Evolutionary conservation across 2,113 vertebrate genomes (phyloP).

Genomic region (Syngnathus typhle): DNA sequence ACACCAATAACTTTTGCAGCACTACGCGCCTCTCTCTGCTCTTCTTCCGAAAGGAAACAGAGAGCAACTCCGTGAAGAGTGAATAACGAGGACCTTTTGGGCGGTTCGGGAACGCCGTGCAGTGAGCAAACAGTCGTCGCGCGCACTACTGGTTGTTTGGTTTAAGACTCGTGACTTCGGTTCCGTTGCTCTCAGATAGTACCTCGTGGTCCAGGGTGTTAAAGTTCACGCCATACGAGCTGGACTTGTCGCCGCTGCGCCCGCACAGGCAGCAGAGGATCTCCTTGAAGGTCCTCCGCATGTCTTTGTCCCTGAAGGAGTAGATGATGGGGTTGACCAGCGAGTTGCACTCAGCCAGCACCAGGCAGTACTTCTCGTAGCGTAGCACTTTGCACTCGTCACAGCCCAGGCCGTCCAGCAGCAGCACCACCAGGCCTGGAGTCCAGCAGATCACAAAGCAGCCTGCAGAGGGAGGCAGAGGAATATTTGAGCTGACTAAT

Average conservation of each 20-base stretch:
- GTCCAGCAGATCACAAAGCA: constrained; percentile 82
- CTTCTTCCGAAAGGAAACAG: too few species aligned
- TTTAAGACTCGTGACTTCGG: constrained; percentile 22
- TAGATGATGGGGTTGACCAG: constrained; percentile 74
- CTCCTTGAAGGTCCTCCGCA: constrained; percentile 65
- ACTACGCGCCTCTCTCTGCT: too few species aligned
- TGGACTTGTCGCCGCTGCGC: rapidly evolving
- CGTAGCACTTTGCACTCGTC: constrained; percentile 26
- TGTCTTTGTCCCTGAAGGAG: constrained; percentile 71
- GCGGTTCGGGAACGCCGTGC: background rate
- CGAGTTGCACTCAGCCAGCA: constrained; percentile 74
- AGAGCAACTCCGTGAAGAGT: too few species aligned
- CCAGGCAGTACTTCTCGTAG: constrained; percentile 70
- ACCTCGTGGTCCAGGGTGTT: constrained; percentile 70
- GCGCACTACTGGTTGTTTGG: constrained; percentile 13
- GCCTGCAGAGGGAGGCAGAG: constrained; percentile 37
- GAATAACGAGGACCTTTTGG: background rate
- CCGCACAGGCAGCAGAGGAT: constrained; percentile 58
- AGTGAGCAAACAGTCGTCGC: background rate
- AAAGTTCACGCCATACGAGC: constrained; percentile 48
- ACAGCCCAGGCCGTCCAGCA: constrained; percentile 69
- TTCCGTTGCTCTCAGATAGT: constrained; percentile 60
- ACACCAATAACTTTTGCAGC: too few species aligned
- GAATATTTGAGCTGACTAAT: too few species aligned
- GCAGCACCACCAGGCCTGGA: constrained; percentile 80